Evolutionary conservation across 2,888 invertebrate species (phyloP).

Genomic region (Macropis europaea): DNA sequence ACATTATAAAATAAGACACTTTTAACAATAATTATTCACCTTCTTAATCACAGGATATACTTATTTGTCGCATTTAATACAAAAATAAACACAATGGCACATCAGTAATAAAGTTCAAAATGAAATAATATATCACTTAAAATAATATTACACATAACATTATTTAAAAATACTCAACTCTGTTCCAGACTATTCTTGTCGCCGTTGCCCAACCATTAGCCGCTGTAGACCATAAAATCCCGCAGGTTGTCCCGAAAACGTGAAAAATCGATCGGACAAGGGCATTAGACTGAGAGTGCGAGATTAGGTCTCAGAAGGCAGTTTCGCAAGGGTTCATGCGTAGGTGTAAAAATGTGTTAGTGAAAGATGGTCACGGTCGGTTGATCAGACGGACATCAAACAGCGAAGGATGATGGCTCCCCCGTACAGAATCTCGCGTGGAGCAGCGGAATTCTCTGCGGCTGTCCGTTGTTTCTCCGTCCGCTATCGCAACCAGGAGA

Average conservation of each 20-base stretch:
- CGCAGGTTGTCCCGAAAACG: slow-evolving; percentile 16
- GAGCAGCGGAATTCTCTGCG: slow-evolving; percentile 28
- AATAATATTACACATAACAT: no score
- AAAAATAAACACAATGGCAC: no score
- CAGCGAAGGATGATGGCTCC: slow-evolving; percentile 57
- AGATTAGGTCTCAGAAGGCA: slow-evolving; percentile 23
- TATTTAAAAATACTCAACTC: no score
- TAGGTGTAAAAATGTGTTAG: slow-evolving; percentile 56
- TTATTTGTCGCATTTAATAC: no score
- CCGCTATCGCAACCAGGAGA: slow-evolving; percentile 15
- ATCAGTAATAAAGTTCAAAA: no score
- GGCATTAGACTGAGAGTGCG: slow-evolving; percentile 11
- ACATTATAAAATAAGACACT: no score
- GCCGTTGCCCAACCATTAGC: not conserved
- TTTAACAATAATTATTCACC: no score
- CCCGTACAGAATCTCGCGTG: slow-evolving; percentile 20
- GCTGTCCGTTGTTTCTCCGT: slow-evolving; percentile 4
- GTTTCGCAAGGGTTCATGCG: slow-evolving; percentile 37
- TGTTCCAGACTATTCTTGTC: no score
- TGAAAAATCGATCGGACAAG: slow-evolving; percentile 12
- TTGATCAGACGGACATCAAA: slow-evolving; percentile 58
- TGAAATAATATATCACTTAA: no score
- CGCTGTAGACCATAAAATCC: not conserved
- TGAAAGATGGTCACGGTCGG: slow-evolving; percentile 52
- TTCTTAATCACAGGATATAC: no score